phyloP scores from a whole-genome alignment of 2,888 invertebrate genomes.

The Pristionchus maxplancki region DNA sequence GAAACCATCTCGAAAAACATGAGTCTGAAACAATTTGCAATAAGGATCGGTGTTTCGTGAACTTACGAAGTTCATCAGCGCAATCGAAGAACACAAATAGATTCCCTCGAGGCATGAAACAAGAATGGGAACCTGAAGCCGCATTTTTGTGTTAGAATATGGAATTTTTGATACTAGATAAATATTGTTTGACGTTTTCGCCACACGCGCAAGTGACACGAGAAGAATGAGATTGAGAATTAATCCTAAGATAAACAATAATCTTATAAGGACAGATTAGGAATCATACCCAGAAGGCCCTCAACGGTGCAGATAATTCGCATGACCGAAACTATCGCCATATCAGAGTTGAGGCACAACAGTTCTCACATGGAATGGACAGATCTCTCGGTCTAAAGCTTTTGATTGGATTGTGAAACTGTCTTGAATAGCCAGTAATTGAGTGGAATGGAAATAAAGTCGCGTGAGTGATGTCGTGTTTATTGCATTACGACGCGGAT shows the following conservation, averaged over 20 bases:
- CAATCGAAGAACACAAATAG: background rate
- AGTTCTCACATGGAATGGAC: background rate
- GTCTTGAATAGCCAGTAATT: background rate
- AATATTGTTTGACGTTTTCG: background rate
- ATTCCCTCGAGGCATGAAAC: background rate
- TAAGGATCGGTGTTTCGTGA: background rate
- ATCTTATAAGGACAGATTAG: too few relatives aligned
- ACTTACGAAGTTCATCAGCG: background rate
- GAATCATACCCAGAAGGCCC: background rate
- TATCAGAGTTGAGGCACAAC: background rate
- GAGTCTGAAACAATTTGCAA: background rate
- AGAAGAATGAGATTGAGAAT: background rate
- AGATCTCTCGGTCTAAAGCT: background rate
- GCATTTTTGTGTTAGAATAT: background rate
- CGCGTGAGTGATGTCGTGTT: background rate
- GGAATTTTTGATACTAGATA: background rate
- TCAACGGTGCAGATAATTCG: background rate
- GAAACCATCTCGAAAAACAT: background rate
- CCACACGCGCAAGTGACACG: background rate
- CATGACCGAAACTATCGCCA: background rate
- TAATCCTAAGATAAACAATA: background rate
- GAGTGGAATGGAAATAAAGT: background rate
- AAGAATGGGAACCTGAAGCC: background rate
- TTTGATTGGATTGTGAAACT: background rate
- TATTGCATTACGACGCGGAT: background rate